Conservation (phyloP, 2,113 vertebrate species). For the Ciconia stormi region DNA sequence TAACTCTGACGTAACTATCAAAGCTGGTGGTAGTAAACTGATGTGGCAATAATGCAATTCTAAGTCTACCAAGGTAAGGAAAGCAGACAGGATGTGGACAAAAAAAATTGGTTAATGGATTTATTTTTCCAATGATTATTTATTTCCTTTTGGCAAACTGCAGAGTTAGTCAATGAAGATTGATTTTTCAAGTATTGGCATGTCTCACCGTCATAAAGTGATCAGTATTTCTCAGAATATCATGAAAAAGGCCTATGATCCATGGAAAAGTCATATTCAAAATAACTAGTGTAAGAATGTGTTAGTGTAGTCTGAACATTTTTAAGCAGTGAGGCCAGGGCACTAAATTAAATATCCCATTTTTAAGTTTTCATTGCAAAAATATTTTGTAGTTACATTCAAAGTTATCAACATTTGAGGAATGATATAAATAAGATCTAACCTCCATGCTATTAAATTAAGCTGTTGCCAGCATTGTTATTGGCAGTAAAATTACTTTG, state of each 20-base stretch:
- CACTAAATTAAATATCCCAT: not conserved
- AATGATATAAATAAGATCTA: constrained; percentile 65
- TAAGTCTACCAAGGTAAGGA: not conserved
- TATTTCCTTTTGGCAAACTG: not conserved
- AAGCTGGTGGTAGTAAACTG: not conserved
- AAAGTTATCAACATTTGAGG: constrained; percentile 53
- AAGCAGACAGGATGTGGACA: not conserved
- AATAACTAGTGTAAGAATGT: not conserved
- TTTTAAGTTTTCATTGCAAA: constrained; percentile 13
- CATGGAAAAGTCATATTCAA: not conserved
- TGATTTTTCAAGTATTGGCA: not conserved
- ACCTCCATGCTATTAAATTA: constrained; percentile 67
- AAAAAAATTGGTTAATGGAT: not conserved
- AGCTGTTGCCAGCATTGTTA: constrained; percentile 69
- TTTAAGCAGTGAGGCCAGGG: not conserved
- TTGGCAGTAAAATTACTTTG: constrained; percentile 78
- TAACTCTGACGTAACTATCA: not conserved
- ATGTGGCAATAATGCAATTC: not conserved
- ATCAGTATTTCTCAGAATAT: constrained; percentile 2
- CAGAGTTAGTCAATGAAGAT: not conserved
- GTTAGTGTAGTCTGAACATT: not conserved
- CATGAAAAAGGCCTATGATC: not conserved
- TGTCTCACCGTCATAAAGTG: not conserved
- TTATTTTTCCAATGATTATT: not conserved
- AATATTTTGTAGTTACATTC: not conserved